Evolutionary conservation across 2,888 invertebrate genomes (phyloP).

Genomic region (Phytoseiulus persimilis): DNA sequence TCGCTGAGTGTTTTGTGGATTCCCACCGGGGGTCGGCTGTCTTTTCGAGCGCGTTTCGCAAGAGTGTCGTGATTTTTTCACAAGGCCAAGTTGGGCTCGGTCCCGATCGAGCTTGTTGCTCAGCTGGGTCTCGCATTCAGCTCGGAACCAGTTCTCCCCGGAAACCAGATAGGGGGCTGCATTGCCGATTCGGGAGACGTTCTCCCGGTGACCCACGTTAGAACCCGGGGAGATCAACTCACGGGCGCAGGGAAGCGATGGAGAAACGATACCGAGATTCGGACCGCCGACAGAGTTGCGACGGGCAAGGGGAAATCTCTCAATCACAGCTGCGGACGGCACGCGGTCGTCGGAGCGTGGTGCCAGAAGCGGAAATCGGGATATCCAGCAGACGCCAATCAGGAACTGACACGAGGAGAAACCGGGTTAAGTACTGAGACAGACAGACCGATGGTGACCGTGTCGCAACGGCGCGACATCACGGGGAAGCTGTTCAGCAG

Average conservation of each 20-base stretch:
- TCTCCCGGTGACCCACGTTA: no score
- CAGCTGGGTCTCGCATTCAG: background rate
- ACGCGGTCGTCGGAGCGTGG: background rate
- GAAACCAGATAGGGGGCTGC: no score
- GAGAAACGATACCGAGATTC: no score
- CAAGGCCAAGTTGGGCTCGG: background rate
- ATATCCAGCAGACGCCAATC: background rate
- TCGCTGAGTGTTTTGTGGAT: background rate
- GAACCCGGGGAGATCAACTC: no score
- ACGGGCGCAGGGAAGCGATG: no score
- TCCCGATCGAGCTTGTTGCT: background rate
- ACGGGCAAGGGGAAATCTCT: background rate
- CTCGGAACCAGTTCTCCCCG: no score
- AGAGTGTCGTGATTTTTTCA: background rate
- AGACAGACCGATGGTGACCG: background rate
- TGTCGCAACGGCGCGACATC: no score
- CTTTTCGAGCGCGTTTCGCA: background rate
- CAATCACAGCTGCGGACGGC: background rate
- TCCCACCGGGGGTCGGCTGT: background rate
- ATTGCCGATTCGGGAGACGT: no score
- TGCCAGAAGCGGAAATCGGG: background rate
- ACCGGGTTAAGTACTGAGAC: background rate
- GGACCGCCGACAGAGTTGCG: no score
- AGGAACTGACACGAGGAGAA: background rate
- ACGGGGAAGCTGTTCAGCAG: background rate